Base-by-base conservation (phyloP, 2,888 invertebrate genomes). In the Hololepta plana region DNA sequence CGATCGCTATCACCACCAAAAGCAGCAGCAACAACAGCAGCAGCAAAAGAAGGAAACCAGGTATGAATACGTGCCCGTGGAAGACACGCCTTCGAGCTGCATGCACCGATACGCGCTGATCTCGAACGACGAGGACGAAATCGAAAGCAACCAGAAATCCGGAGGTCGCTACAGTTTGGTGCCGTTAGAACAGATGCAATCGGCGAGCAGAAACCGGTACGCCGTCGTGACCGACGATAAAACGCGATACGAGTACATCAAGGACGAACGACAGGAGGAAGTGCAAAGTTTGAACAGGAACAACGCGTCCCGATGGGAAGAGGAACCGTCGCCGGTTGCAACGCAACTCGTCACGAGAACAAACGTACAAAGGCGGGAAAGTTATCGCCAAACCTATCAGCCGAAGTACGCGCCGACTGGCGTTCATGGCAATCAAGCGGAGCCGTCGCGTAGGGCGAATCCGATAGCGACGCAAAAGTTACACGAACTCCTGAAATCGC, bases 401-500 rank as follows among this genome's bases (percentile, higher is more conserved):
- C 21, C 39, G 10, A 30, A 38, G 9, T 34, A 36, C 19, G 32
- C 36, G 25, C 36, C 31, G 23, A n/a, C n/a, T n/a, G n/a, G n/a
- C n/a, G n/a, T n/a, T n/a, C n/a, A n/a, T n/a, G n/a, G n/a, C n/a
- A n/a, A n/a, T n/a, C 29, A 43, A 15, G 34, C 38, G 9, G 40
- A 42, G 4, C 47, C 52, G 10, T 49, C 51, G 12, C 63, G 65
- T 49, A 60, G 66, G 2, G 35, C 35, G 16, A 72, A 72, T 46
- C 53, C 72, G 1, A 63, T 65, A 12, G 80, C 80, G 0, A 80
- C 80, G 0, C 75, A 76, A 41, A 79, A 74, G 40, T 51, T 81
- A 0, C 77, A 80, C 46, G 79, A 80, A 39, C 46, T 80, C 3
- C 45, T 80, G 1, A 69, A 73, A 2, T 80, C 80, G 1, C 80